Percentiles rank a stretch among this genome's conserved stretches.
Conservation (phyloP, 2,113 vertebrate species). For the Ptychochromis oligacanthus region DNA sequence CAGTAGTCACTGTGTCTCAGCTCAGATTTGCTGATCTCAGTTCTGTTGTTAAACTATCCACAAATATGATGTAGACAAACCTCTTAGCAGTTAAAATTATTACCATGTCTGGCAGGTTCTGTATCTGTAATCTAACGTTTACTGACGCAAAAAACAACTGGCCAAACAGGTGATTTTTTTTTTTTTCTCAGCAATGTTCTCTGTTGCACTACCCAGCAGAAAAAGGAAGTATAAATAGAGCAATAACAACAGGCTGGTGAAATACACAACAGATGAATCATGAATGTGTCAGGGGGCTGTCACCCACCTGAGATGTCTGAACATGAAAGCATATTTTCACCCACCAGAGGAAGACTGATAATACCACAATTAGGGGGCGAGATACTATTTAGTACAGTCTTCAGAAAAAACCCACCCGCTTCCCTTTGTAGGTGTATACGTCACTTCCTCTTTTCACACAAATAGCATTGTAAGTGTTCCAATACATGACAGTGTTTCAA, state of each 20-base stretch:
- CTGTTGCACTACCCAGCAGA: constrained; percentile 28
- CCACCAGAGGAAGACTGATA: not conserved
- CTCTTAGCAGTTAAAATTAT: not conserved
- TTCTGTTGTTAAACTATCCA: not conserved
- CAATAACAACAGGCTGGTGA: constrained; percentile 59
- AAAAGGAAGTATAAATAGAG: constrained; percentile 77
- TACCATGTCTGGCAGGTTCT: not conserved
- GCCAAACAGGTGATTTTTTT: not conserved
- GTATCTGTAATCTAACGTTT: not conserved
- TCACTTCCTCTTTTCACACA: constrained; percentile 11
- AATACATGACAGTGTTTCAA: constrained; percentile 18
- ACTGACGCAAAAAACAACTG: not conserved
- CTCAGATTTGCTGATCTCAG: not conserved
- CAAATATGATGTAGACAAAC: not conserved
- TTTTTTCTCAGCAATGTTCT: not conserved
- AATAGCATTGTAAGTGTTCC: constrained; percentile 15
- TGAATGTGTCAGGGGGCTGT: constrained; percentile 18
- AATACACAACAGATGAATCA: constrained; percentile 42
- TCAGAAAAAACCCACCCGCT: not conserved
- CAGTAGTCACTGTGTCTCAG: not conserved
- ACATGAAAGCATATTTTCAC: not conserved
- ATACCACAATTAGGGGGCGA: not conserved
- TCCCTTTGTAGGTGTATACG: not conserved
- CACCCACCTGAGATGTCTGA: not conserved
- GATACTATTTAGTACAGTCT: not conserved